These are phyloP conservation scores for Drosophila mauritiana DNA, from an alignment of 1,140 invertebrate species.

Conservation along the genomic window DNA sequence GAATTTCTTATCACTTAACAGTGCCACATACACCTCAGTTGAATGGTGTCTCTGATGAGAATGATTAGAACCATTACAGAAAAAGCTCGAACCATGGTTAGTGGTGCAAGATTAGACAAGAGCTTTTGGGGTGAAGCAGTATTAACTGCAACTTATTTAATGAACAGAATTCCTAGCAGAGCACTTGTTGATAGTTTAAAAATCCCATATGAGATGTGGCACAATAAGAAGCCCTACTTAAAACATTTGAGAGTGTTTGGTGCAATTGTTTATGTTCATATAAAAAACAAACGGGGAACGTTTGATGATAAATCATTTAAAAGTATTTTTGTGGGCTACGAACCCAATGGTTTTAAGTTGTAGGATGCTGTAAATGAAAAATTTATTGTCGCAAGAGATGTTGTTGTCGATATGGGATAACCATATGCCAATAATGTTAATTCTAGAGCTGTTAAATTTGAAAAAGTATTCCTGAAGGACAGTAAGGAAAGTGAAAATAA, in stretches of 20 bases:
- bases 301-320: conserved; percentile 8
- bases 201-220: too few species aligned
- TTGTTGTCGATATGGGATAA: conserved; percentile 17
- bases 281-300: too few species aligned
- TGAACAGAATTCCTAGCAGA: too few species aligned
- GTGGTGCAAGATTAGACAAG: neutral
- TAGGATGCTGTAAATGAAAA: conserved; percentile 15
- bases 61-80: neutral
- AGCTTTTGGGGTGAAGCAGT: neutral
- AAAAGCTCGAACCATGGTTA: neutral
- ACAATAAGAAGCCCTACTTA: too few species aligned
- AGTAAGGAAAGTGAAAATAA: too few species aligned
- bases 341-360: conserved; percentile 12
- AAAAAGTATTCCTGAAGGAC: neutral
- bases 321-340: conserved; percentile 8
- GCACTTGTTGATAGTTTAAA: too few species aligned
- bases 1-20: too few species aligned
- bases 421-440: conserved; percentile 19
- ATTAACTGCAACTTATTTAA: too few species aligned
- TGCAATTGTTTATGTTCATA: too few species aligned
- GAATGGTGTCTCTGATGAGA: too few species aligned
- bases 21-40: too few species aligned
- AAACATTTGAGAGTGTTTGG: too few species aligned
- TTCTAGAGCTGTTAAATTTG: conserved; percentile 17
- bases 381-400: conserved; percentile 24